A percentile compares a stretch with the other conserved stretches of the same genome.
Conservation (phyloP, 2,888 invertebrate species). For the Epistrophella euchroma region DNA sequence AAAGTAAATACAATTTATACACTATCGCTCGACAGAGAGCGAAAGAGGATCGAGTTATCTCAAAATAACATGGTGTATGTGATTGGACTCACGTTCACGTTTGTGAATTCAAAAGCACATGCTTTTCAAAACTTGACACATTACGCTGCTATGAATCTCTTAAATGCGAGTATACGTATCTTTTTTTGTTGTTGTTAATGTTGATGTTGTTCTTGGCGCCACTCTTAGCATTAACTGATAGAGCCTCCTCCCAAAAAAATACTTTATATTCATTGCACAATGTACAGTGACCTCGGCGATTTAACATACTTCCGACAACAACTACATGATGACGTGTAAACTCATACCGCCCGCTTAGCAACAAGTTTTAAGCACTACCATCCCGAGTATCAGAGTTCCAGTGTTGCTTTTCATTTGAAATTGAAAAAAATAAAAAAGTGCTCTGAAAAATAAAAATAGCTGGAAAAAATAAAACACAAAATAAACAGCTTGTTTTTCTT, state of each 20-base stretch:
- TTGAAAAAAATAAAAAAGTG: neutral
- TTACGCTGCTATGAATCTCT: constrained; percentile 8
- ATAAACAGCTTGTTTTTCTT: constrained; percentile 10
- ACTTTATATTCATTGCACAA: constrained; percentile 44
- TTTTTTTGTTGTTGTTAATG: neutral
- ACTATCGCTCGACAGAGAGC: constrained; percentile 6
- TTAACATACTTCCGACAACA: constrained; percentile 40
- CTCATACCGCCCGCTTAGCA: constrained; percentile 46
- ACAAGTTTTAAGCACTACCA: constrained; percentile 36
- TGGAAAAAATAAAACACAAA: neutral
- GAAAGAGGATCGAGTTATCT: constrained; percentile 2
- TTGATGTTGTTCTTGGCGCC: constrained; percentile 49
- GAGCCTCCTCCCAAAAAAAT: neutral
- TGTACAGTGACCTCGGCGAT: constrained; percentile 55
- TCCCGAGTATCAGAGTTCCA: neutral
- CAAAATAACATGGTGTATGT: constrained; percentile 19
- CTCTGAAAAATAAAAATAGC: constrained; percentile 29
- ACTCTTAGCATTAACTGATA: constrained; percentile 34
- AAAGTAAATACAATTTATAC: neutral
- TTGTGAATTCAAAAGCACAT: constrained; percentile 39
- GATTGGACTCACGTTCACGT: constrained; percentile 12
- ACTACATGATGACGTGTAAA: constrained; percentile 23
- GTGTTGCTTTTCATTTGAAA: constrained; percentile 26
- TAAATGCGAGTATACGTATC: neutral
- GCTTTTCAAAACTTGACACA: constrained; percentile 37